Conservation (phyloP, 2,113 vertebrate species). For the Dryoscopus gambensis region DNA sequence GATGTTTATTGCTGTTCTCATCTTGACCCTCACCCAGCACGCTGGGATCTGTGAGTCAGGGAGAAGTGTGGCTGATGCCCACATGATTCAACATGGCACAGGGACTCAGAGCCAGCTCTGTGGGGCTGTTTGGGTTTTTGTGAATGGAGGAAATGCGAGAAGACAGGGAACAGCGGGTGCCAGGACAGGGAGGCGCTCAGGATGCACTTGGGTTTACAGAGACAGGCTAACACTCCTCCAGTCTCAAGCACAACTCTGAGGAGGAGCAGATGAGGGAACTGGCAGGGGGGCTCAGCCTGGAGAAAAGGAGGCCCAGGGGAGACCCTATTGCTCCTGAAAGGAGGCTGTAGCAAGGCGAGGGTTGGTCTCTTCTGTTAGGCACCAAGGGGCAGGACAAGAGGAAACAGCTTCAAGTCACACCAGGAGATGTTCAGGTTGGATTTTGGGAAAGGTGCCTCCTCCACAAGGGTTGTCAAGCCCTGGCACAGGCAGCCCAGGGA, state of each 20-base stretch:
- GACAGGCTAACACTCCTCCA: too few species aligned
- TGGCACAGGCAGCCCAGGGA: not conserved
- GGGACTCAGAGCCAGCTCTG: not conserved
- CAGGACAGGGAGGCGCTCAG: not conserved
- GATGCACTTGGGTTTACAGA: fast-evolving
- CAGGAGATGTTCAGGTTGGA: not conserved
- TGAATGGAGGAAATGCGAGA: not conserved
- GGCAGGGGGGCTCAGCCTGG: not conserved
- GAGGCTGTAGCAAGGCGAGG: not conserved
- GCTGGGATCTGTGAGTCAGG: constrained; percentile 9
- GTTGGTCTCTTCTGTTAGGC: not conserved
- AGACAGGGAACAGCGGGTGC: not conserved
- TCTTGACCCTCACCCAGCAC: constrained; percentile 27
- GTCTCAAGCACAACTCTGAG: not conserved
- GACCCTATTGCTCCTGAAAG: not conserved
- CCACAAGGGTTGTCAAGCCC: not conserved
- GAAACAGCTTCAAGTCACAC: not conserved
- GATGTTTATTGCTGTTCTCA: constrained; percentile 16
- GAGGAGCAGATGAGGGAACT: not conserved
- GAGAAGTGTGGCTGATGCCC: not conserved
- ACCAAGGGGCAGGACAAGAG: not conserved
- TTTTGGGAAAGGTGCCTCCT: not conserved
- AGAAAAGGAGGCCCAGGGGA: not conserved
- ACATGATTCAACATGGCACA: not conserved
- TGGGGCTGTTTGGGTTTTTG: not conserved